Evolutionary conservation across 2,113 vertebrate genomes (phyloP).

Genomic region (Gadus chalcogrammus): DNA sequence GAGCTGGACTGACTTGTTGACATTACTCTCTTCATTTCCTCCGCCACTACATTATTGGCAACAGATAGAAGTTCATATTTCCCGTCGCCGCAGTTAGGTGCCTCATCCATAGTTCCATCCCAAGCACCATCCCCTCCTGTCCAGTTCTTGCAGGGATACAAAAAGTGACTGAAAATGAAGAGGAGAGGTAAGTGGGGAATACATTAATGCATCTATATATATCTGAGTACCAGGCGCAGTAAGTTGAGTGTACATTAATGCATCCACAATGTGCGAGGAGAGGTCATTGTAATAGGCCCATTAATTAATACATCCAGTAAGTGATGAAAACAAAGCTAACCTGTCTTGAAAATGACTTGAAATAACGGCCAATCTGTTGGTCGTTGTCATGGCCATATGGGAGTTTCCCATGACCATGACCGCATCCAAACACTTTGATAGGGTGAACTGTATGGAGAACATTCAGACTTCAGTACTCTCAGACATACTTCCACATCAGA

Average conservation of each 20-base stretch:
- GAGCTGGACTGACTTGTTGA: slow-evolving; percentile 74
- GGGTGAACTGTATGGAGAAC: slow-evolving; percentile 76
- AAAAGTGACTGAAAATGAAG: slow-evolving; percentile 77
- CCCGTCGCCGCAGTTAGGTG: slow-evolving; percentile 81
- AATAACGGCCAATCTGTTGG: slow-evolving; percentile 88
- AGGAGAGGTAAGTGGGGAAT: background rate
- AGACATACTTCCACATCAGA: background rate
- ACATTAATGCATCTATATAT: slow-evolving; percentile 54
- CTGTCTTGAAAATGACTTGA: slow-evolving; percentile 93
- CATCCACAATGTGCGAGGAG: background rate
- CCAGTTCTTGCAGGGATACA: slow-evolving; percentile 86
- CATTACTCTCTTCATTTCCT: slow-evolving; percentile 90
- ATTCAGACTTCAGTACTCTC: background rate
- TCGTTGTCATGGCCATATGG: slow-evolving; percentile 86
- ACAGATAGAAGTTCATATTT: slow-evolving; percentile 91
- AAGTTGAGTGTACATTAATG: background rate
- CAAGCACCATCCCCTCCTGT: slow-evolving; percentile 63
- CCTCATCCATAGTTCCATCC: slow-evolving; percentile 76
- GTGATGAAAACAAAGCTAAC: slow-evolving; percentile 56
- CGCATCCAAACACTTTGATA: slow-evolving; percentile 91
- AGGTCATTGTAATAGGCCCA: background rate
- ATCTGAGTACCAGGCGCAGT: background rate
- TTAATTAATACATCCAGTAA: background rate
- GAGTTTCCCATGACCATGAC: slow-evolving; percentile 93
- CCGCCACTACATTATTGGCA: slow-evolving; percentile 84